Conservation (phyloP, 2,888 invertebrate genomes). For the Ophion obscuratus region DNA sequence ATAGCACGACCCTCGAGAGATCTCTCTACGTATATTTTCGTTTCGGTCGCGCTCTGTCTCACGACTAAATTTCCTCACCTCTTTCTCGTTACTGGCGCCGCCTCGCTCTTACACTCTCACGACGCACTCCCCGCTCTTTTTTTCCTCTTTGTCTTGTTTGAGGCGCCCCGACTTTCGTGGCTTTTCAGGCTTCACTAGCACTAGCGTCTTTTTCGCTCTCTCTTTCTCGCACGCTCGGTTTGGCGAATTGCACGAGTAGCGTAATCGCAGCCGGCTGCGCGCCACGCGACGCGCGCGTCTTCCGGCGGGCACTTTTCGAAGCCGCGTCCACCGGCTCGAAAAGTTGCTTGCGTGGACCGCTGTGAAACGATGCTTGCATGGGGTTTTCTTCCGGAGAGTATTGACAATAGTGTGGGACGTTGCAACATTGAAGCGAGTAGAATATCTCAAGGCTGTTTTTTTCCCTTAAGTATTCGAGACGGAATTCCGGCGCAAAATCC, state of each 20-base stretch:
- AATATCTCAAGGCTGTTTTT: not conserved
- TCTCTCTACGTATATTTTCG: not conserved
- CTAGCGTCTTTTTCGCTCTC: conserved; percentile 15
- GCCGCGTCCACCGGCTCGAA: not conserved
- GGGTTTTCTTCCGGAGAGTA: not conserved
- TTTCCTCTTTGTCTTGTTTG: conserved; percentile 15
- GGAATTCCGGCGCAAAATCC: not conserved
- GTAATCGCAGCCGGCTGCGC: not conserved
- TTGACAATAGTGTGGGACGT: not conserved
- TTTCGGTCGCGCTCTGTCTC: not conserved
- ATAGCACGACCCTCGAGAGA: not conserved
- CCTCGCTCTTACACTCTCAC: not conserved
- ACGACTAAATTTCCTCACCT: not conserved
- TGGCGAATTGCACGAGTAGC: not conserved
- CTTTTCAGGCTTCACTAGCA: conserved; percentile 38
- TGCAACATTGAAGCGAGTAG: not conserved
- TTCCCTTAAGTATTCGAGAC: not conserved
- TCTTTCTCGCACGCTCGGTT: not conserved
- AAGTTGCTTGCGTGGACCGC: not conserved
- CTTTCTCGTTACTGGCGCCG: not conserved
- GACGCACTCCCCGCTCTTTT: conserved; percentile 46
- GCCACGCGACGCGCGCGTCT: not conserved
- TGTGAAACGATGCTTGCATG: not conserved
- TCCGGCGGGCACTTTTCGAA: not conserved
- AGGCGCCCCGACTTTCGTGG: conserved; percentile 28